Conservation (phyloP, 2,888 invertebrate species). For the Callosobruchus maculatus region DNA sequence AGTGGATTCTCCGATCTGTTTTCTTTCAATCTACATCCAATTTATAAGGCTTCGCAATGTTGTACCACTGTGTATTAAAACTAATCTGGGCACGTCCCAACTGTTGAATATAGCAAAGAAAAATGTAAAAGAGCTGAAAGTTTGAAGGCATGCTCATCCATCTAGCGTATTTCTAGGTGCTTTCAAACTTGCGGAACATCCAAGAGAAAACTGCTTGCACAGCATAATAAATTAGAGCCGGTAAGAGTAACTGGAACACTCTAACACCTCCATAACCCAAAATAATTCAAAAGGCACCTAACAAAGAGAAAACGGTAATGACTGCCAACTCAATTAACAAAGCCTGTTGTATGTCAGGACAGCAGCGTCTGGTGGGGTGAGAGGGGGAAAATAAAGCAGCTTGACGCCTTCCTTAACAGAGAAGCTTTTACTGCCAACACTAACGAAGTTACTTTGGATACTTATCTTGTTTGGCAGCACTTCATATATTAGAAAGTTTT, state of each 20-base stretch:
- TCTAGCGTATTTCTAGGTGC: background rate
- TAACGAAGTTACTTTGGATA: background rate
- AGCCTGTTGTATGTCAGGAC: background rate
- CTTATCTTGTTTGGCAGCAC: background rate
- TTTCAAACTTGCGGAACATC: background rate
- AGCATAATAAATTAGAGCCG: background rate
- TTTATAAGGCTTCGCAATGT: background rate
- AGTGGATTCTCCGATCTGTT: background rate
- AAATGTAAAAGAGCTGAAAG: background rate
- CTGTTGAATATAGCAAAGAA: background rate
- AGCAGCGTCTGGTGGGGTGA: background rate
- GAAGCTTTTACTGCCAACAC: background rate
- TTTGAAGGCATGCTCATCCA: background rate
- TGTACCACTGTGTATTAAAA: background rate
- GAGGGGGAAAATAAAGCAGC: background rate
- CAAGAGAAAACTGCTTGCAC: background rate
- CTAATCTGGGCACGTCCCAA: background rate
- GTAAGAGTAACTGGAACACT: background rate
- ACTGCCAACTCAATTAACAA: background rate
- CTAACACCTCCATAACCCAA: background rate
- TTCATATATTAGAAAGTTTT: background rate
- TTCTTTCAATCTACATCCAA: background rate
- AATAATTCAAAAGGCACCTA: background rate
- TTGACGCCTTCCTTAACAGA: background rate
- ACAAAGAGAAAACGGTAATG: background rate